Conservation (phyloP, 92 coral and sea anemone genomes). For the Muricea muricata region DNA sequence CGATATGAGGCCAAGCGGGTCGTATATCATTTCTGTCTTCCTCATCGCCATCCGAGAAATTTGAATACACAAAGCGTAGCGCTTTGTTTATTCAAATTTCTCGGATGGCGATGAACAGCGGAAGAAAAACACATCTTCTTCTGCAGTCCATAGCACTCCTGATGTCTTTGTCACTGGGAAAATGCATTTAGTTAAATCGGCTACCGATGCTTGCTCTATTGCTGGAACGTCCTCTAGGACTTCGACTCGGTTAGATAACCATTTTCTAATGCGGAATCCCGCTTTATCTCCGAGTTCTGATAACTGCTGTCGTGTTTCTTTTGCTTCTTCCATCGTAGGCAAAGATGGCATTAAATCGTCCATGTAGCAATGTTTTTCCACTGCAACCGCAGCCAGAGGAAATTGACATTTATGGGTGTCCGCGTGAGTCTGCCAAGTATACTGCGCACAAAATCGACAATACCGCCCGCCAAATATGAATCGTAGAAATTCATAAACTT, state of each 20-base stretch:
- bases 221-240: conserved; percentile 22
- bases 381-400: conserved; percentile 60
- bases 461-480: conserved; percentile 60
- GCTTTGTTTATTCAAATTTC: conserved; percentile 30
- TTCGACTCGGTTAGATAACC: conserved; percentile 32
- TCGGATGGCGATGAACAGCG: conserved; percentile 7
- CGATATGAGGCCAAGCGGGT: conserved; percentile 23
- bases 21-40: conserved; percentile 30
- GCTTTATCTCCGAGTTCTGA: conserved; percentile 33
- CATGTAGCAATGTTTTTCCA: conserved; percentile 43
- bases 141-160: conserved; percentile 26
- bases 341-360: conserved; percentile 54
- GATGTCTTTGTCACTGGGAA: conserved; percentile 16
- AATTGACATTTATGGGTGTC: conserved; percentile 48
- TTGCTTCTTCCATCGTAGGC: background rate
- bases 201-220: conserved; percentile 17
- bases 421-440: conserved; percentile 55
- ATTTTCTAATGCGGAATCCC: conserved; percentile 33
- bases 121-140: conserved; percentile 2
- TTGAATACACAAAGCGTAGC: conserved; percentile 13
- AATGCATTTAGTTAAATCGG: conserved; percentile 33
- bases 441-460: conserved; percentile 67
- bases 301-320: conserved; percentile 27
- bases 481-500: conserved; percentile 15
- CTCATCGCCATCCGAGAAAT: too few species aligned